Conservation (phyloP, 1,140 invertebrate genomes). For the Heliconius hewitsoni region DNA sequence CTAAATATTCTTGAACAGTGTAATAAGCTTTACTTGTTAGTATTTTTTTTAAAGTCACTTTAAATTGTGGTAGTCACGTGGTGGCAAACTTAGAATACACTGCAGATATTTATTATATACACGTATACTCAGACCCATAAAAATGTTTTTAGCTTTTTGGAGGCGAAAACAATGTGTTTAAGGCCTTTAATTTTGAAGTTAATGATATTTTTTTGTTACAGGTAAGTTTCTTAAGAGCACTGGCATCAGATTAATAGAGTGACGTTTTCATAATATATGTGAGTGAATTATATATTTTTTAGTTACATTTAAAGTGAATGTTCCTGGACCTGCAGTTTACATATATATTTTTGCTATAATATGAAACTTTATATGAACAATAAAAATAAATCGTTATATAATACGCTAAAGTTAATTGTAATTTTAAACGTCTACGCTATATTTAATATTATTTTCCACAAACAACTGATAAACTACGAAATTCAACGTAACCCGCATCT, state of each 20-base stretch:
- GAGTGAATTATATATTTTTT: neutral
- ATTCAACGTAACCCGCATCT: conserved; percentile 15
- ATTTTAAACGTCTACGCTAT: neutral
- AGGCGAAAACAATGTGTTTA: neutral
- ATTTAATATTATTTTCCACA: neutral
- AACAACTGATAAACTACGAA: neutral
- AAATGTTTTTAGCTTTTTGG: too few relatives aligned
- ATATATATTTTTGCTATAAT: neutral
- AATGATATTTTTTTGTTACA: neutral
- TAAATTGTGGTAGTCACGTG: too few relatives aligned
- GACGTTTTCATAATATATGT: neutral
- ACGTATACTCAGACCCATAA: too few relatives aligned
- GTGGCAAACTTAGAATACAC: too few relatives aligned
- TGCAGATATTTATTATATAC: too few relatives aligned
- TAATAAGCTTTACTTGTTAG: too few relatives aligned
- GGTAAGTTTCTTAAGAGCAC: neutral
- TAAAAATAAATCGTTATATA: neutral
- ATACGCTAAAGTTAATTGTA: neutral
- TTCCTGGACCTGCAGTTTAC: neutral
- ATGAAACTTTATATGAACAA: too few relatives aligned
- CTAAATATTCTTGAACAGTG: too few relatives aligned
- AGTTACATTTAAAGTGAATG: neutral
- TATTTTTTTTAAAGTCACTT: too few relatives aligned
- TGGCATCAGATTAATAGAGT: neutral
- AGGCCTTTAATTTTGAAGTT: neutral